Conservation (phyloP, 1,140 invertebrate species). For the Drosophila yakuba region DNA sequence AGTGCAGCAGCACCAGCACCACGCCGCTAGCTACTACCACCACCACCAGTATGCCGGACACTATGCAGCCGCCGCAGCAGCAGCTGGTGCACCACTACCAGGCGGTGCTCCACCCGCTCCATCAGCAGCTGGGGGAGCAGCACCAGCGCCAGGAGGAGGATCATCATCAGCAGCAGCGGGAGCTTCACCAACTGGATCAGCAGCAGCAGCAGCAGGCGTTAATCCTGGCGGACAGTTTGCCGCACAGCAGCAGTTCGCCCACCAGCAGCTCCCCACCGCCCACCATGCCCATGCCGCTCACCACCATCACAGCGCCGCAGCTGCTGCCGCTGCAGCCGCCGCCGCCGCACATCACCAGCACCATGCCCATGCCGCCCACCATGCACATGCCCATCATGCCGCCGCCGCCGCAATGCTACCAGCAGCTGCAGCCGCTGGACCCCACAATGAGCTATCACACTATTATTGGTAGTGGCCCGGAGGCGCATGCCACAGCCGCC, state of each 20-base stretch:
- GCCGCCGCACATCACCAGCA: constrained; percentile 84
- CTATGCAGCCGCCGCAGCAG: constrained; percentile 71
- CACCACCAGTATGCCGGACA: constrained; percentile 78
- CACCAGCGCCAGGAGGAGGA: constrained; percentile 13
- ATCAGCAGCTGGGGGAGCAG: constrained; percentile 35
- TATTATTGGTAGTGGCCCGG: constrained; percentile 83
- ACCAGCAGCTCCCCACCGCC: constrained; percentile 70
- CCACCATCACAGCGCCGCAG: constrained; percentile 58
- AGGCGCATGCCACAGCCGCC: neutral
- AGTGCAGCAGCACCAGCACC: constrained; percentile 77
- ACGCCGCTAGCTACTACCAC: constrained; percentile 73
- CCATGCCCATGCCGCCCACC: constrained; percentile 64
- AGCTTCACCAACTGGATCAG: constrained; percentile 47
- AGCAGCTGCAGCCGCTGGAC: constrained; percentile 82
- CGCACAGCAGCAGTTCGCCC: constrained; percentile 64
- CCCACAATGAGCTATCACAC: constrained; percentile 85
- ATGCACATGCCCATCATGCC: constrained; percentile 65
- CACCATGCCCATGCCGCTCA: constrained; percentile 58
- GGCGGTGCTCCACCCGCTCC: constrained; percentile 38
- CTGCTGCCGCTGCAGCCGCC: constrained; percentile 65
- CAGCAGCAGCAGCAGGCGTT: constrained; percentile 44
- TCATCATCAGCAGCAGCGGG: constrained; percentile 46
- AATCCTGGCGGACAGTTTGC: constrained; percentile 55
- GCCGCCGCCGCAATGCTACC: constrained; percentile 84
- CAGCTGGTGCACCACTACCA: constrained; percentile 56